Evolutionary conservation across 1,140 invertebrate species (phyloP).

Genomic region (Ceratosolen fusciceps): DNA sequence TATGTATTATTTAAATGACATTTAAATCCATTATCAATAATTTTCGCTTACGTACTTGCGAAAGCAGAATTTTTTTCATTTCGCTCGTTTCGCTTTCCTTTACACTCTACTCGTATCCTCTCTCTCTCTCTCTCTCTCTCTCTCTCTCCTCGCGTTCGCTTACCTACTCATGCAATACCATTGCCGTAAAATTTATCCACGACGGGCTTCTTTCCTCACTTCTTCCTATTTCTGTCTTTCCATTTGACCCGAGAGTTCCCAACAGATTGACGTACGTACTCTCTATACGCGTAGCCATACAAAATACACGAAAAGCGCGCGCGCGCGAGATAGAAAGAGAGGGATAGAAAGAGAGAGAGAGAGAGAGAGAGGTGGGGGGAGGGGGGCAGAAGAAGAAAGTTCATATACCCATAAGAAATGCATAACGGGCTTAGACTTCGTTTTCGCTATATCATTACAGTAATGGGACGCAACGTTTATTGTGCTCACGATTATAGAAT

Average conservation of each 20-base stretch:
- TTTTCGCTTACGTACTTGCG: no score
- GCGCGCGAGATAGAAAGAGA: neutral
- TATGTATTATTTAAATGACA: no score
- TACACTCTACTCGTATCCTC: no score
- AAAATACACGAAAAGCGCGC: no score
- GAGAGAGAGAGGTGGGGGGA: neutral
- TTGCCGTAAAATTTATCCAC: conserved; percentile 25
- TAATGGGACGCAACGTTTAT: neutral
- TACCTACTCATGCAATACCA: neutral
- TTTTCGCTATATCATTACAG: neutral
- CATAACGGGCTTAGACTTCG: neutral
- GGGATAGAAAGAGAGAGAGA: neutral
- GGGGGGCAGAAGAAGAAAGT: no score
- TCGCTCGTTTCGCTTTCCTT: no score
- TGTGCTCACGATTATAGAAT: neutral
- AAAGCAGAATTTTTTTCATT: no score
- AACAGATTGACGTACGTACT: neutral
- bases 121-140: no score
- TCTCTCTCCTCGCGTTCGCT: neutral
- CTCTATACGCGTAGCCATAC: neutral
- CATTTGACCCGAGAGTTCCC: neutral
- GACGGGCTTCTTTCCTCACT: conserved; percentile 12
- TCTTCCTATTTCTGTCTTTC: conserved; percentile 43
- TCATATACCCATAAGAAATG: conserved; percentile 10
- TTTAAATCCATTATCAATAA: no score